Base-by-base conservation (phyloP, 1,140 invertebrate genomes). In the Formica selysi region DNA sequence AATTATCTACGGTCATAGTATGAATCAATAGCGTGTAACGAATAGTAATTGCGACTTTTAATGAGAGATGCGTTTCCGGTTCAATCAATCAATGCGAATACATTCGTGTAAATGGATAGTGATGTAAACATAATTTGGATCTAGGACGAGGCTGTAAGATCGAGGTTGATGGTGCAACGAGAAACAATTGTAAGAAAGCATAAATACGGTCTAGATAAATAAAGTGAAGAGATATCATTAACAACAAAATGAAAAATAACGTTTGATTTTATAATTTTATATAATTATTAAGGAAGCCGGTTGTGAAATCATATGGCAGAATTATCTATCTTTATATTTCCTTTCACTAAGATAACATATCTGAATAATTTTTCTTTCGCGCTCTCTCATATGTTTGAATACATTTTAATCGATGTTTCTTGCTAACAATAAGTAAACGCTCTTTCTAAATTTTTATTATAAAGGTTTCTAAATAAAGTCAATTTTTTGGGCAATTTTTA, bases 21-120 rank as follows among this genome's bases (percentile, higher is more conserved):
- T 26, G 2, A 76, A 44, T 16, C 36, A 32, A 19, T 64, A 4
- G 16, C 29, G 32, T 76, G 10, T 44, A 44, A 62, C 5, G 5
- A 76, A 11, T 76, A 26, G 16, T 41, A 76, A 61, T 61, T 61
- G 19, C 16, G n/a, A n/a, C 41, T 41, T 64, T 6, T 44, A 76
- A n/a, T n/a, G 16, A 76, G 29, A 16, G 61, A 64, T 16, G 29
- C 6, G 29, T 64, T 36, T 32, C 13, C 13, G 4, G 11, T 16
- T 19, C 5, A 26, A 16, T 32, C 13, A 16, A 64, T 16, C 61
- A 64, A 16, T 64, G 5, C 29, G 61, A 64, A 26, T 64, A 32
- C 29, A 36, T 64, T 29, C 41, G 41, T 44, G 10, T 44, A 44
- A 44, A 44, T 19, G 61, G 3, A 13, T 26, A 16, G 13, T 29